A percentile compares a stretch with the other conserved stretches of the same genome.
phyloP scores from a whole-genome alignment of 2,113 vertebrate genomes.

The Tretioscincus oriximinensis region DNA sequence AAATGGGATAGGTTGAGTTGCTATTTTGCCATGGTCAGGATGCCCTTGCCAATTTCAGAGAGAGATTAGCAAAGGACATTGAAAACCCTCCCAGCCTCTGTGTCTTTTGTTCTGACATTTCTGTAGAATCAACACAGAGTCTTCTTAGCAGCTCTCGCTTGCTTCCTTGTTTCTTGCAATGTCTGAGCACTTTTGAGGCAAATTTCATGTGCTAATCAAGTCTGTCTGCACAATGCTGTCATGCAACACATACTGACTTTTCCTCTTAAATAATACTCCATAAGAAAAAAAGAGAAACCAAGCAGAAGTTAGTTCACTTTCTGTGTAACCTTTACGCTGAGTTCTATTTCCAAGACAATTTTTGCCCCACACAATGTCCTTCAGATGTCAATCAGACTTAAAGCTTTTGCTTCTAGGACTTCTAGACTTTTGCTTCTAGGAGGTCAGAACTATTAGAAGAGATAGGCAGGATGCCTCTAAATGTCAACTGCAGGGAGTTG shows the following conservation, averaged over 20 bases:
- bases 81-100: slow-evolving; percentile 23
- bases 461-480: no score
- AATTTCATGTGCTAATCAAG: slow-evolving; percentile 23
- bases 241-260: background rate
- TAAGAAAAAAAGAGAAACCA: background rate
- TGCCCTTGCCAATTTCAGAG: slow-evolving; percentile 22
- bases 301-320: background rate
- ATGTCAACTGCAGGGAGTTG: no score
- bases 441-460: no score
- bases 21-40: background rate
- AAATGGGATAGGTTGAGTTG: background rate
- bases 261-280: slow-evolving; percentile 10
- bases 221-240: slow-evolving; percentile 16
- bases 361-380: background rate
- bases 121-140: slow-evolving; percentile 29
- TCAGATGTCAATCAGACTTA: background rate
- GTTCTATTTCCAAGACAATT: background rate
- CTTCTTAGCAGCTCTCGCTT: background rate
- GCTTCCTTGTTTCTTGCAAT: slow-evolving; percentile 10
- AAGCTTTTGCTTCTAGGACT: no score
- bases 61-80: slow-evolving; percentile 24
- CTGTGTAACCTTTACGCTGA: background rate
- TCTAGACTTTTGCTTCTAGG: no score
- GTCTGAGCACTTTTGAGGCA: slow-evolving; percentile 22
- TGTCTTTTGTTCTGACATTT: slow-evolving; percentile 30